phyloP scores from a whole-genome alignment of 2,888 invertebrate species.

The Camponotus fellah region DNA sequence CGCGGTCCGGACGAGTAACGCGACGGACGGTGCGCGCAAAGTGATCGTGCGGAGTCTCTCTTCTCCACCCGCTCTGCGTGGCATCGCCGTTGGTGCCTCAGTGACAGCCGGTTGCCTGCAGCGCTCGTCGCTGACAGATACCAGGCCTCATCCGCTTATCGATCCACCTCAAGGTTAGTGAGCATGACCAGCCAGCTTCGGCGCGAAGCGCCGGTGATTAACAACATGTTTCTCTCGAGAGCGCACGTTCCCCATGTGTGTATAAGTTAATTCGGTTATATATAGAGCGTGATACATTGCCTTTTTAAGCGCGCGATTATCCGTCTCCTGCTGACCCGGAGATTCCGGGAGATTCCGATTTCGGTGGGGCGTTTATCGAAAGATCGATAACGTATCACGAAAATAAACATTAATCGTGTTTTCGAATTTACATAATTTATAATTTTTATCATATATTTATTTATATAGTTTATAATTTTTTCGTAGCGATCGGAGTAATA shows the following conservation, averaged over 20 bases:
- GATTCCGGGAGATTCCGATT: not conserved
- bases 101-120: not conserved
- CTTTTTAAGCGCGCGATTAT: not conserved
- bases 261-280: constrained; percentile 20
- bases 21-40: not conserved
- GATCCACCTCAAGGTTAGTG: constrained; percentile 50
- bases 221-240: not conserved
- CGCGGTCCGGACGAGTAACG: not conserved
- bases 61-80: not conserved
- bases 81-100: not conserved
- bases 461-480: not conserved
- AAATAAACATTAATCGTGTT: not conserved
- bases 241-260: not conserved
- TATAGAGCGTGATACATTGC: constrained; percentile 28
- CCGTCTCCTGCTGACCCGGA: not conserved
- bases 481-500: too few species aligned
- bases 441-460: not conserved
- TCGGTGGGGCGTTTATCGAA: constrained; percentile 2
- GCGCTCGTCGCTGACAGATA: not conserved
- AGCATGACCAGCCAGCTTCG: not conserved
- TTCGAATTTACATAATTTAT: too few species aligned
- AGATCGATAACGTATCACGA: not conserved
- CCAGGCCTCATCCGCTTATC: constrained; percentile 11
- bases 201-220: constrained; percentile 6
- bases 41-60: not conserved